Conservation (phyloP, 2,113 vertebrate genomes). For the Tautogolabrus adspersus region DNA sequence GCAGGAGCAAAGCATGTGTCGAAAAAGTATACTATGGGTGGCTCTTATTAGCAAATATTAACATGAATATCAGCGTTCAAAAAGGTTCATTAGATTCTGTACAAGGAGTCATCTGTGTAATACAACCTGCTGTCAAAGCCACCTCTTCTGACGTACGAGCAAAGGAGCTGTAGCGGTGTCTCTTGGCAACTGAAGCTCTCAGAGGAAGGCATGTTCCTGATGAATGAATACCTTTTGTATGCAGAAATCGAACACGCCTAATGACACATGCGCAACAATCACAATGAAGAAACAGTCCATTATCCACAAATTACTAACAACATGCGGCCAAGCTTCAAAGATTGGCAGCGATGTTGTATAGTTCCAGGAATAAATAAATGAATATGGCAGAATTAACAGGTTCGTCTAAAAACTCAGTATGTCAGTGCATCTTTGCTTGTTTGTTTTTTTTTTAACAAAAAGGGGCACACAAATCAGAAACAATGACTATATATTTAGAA, state of each 20-base stretch:
- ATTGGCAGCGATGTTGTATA: too few species aligned
- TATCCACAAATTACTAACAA: background rate
- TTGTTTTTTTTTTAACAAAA: background rate
- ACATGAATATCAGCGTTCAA: background rate
- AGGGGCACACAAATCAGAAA: background rate
- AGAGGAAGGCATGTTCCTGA: constrained; percentile 13
- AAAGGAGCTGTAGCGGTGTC: background rate
- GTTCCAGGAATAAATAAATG: too few species aligned
- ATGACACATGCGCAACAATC: background rate
- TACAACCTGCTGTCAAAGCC: background rate
- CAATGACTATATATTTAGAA: background rate
- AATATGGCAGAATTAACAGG: too few species aligned
- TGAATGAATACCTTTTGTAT: constrained; percentile 11
- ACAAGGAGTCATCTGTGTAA: background rate
- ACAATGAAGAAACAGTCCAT: background rate
- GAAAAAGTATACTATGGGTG: background rate
- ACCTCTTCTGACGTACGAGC: background rate
- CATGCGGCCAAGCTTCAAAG: background rate
- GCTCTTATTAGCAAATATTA: background rate
- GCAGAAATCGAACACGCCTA: background rate
- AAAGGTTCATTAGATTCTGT: background rate
- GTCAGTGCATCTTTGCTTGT: background rate
- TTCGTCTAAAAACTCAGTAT: background rate
- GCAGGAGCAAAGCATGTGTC: background rate
- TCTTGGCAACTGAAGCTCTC: constrained; percentile 21